Evolutionary conservation across 30 jellyfish, hydroid and myxozoan genomes (phyloP).

Genomic region (Hydra vulgaris): DNA sequence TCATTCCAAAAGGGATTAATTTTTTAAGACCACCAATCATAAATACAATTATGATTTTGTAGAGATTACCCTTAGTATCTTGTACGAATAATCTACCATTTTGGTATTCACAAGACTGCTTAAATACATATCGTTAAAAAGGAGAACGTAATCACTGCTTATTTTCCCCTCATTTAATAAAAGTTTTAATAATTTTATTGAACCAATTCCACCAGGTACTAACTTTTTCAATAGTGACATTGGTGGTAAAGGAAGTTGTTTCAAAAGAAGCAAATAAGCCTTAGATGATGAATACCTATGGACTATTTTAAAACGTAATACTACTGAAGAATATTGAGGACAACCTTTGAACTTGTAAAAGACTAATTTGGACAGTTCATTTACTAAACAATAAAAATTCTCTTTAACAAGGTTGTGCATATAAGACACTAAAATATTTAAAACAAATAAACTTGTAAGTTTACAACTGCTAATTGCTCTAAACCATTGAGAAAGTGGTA

Average conservation of each 20-base stretch:
- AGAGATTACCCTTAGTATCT: not conserved
- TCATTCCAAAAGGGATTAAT: not conserved
- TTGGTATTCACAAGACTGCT: not conserved
- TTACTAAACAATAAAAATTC: not conserved
- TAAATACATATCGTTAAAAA: not conserved
- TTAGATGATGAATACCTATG: not conserved
- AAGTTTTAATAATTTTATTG: not conserved
- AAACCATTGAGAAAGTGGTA: not conserved
- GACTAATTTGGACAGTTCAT: not conserved
- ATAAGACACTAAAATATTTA: no score
- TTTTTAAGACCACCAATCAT: not conserved
- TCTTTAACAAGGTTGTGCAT: not conserved
- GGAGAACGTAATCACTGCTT: slow-evolving; percentile 1
- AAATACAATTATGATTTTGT: not conserved
- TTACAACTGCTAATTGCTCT: not conserved
- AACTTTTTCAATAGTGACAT: not conserved
- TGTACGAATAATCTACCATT: not conserved
- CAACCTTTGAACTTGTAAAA: not conserved
- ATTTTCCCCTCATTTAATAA: slow-evolving; percentile 1
- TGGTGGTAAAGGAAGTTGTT: slow-evolving; percentile 4
- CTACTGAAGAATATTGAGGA: not conserved
- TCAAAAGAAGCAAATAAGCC: not conserved
- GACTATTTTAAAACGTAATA: not conserved
- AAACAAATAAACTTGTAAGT: not conserved
- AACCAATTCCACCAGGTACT: slow-evolving; percentile 4